These are phyloP conservation scores for Dicrurus megarhynchus DNA, from an alignment of 2,113 vertebrate genomes.

Conservation along the genomic window DNA sequence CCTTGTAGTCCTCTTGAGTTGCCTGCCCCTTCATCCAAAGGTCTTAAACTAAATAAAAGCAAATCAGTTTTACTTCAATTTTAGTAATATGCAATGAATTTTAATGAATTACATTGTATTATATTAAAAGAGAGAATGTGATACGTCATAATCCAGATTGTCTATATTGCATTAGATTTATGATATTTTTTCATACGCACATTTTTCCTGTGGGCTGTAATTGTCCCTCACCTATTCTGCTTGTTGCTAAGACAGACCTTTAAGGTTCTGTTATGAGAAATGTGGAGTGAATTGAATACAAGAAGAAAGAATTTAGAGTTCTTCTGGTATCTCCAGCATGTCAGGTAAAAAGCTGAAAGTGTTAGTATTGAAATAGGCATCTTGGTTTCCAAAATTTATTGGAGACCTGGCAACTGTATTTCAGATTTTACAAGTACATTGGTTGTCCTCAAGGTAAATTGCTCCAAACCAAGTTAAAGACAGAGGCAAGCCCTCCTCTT, in stretches of 20 bases:
- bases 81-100: not conserved
- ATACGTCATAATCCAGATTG: not conserved
- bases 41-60: not conserved
- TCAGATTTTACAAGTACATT: not conserved
- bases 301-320: not conserved
- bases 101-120: not conserved
- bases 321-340: not conserved
- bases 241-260: not conserved
- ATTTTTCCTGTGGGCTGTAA: not conserved
- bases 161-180: not conserved
- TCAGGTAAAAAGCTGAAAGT: not conserved
- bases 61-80: not conserved
- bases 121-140: not conserved
- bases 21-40: not conserved
- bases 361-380: not conserved
- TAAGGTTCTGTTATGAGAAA: not conserved
- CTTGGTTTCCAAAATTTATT: not conserved
- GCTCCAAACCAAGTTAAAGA: not conserved
- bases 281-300: not conserved
- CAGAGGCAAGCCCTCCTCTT: not conserved
- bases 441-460: not conserved
- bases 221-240: not conserved
- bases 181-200: not conserved
- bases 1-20: not conserved
- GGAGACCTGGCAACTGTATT: not conserved